Percentiles rank a stretch among this genome's conserved stretches.
These are phyloP conservation scores for Catharus bicknelli DNA, from an alignment of 2,113 vertebrate species.

Conservation along the genomic window DNA sequence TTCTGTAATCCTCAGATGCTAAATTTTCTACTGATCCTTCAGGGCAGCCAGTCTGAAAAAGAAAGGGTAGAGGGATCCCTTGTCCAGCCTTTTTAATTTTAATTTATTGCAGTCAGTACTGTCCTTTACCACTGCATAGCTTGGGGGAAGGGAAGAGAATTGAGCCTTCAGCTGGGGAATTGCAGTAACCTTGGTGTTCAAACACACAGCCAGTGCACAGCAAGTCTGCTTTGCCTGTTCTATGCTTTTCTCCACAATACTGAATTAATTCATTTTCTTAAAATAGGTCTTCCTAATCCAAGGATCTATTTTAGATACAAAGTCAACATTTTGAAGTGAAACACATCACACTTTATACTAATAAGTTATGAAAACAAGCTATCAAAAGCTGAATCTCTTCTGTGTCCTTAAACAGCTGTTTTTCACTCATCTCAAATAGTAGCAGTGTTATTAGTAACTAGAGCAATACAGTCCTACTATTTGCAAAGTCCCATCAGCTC, in stretches of 20 bases:
- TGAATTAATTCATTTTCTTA: background rate
- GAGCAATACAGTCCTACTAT: background rate
- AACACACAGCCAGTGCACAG: background rate
- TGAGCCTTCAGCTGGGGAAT: background rate
- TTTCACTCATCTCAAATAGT: background rate
- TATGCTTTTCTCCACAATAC: background rate
- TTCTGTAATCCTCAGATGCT: background rate
- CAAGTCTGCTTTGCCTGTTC: background rate
- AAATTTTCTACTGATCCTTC: background rate
- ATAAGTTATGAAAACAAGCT: background rate
- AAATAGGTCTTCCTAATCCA: background rate
- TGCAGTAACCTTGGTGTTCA: conserved; percentile 31
- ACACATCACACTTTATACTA: background rate
- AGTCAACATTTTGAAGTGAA: background rate
- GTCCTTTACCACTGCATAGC: conserved; percentile 16
- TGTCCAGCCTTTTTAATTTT: conserved; percentile 16
- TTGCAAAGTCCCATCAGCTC: background rate
- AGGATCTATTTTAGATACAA: background rate
- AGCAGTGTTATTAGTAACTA: background rate
- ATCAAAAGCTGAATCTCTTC: background rate
- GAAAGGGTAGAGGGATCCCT: conserved; percentile 1
- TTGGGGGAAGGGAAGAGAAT: conserved; percentile 25
- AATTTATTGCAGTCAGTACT: conserved; percentile 8
- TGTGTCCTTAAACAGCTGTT: background rate
- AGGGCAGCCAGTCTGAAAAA: background rate